Evolutionary conservation across 2,797 vertebrate genomes (phyloP), one percentile per base, ranked within the genome.

Genomic region (Sebastes itinus): DNA sequence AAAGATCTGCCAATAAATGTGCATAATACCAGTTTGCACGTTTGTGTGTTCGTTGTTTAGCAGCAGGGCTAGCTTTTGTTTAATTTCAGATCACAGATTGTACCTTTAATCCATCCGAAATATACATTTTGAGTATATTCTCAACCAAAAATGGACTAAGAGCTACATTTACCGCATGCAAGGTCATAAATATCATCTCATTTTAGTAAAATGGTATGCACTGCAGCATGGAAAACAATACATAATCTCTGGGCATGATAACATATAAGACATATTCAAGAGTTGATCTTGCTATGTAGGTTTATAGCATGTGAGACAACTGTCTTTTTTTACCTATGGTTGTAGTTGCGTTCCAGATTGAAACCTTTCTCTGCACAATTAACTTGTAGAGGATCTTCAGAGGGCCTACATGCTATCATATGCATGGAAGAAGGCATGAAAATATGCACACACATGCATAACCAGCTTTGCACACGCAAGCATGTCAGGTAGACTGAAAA

Each of bases 341-440:
- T 65, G 13, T 75, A 42, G 3, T 61, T 78, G 42, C 8, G 2
- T 64, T 72, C 11, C n/a, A 76, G 14, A 22, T 49, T 54, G 3
- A 82, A 76, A 75, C 52, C 1, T n/a, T 38, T 61, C 32, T 54
- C 59, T 62, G 62, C 71, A 55, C 73, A 73, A 6, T 76, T 70
- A 35, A 23, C 67, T 59, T 28, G 46, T 49, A 16, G 4, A 28
- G 42, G 18, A 56, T 56, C 1, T 23, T 25, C 52, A 18, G 30
- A 11, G 18, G 38, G 1, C n/a, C 33, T 38, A 2, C 60, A 3
- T 64, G n/a, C 61, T 82, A 81, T 74, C 35, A 72, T 85, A 90
- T 84, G 81, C 87, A 89, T 87, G 62, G 55, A 7, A 55, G 79
- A 82, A 80, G 70, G 69, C 66, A 62, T 55, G 68, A 58, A 73